A percentile compares a stretch with the other conserved stretches of the same genome.
Conservation (phyloP, 2,888 invertebrate species). For the Protonemura montana region DNA sequence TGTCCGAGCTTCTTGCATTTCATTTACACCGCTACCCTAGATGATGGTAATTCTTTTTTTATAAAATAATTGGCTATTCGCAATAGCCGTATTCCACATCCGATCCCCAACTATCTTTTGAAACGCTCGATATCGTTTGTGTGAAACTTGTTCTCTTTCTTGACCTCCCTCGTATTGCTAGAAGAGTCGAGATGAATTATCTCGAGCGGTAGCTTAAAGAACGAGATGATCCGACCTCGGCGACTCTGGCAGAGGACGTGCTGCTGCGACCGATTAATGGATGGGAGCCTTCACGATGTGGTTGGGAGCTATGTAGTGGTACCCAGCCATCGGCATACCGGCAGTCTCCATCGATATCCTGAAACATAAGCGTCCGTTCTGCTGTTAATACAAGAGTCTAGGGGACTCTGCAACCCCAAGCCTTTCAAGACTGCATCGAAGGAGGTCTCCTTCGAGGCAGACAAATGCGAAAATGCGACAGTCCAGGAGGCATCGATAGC, state of each 20-base stretch:
- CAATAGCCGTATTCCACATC: constrained; percentile 24
- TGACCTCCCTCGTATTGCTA: background rate
- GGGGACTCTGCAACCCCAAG: too few species aligned
- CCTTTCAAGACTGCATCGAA: too few species aligned
- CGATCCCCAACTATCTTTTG: background rate
- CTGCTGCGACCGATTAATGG: constrained; percentile 67
- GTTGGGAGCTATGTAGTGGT: constrained; percentile 91
- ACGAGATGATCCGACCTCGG: too few species aligned
- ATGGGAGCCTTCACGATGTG: constrained; percentile 92
- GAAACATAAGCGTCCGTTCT: constrained; percentile 58
- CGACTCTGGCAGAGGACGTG: background rate
- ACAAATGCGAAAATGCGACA: too few species aligned
- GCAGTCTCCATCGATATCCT: constrained; percentile 97
- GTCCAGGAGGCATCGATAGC: too few species aligned
- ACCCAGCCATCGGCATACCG: constrained; percentile 87
- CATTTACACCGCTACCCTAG: constrained; percentile 56
- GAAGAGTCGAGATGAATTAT: background rate
- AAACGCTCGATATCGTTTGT: constrained; percentile 20
- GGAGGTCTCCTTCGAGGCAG: too few species aligned
- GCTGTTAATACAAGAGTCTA: too few species aligned
- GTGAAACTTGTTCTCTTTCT: background rate
- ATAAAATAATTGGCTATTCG: constrained; percentile 20
- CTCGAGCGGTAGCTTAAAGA: too few species aligned
- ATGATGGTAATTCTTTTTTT: constrained; percentile 56
- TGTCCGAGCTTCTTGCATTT: constrained; percentile 54